Percentiles rank a stretch among this genome's conserved stretches.
These are phyloP conservation scores for Drosophila tropicalis DNA, from an alignment of 1,140 invertebrate species.

Conservation along the genomic window DNA sequence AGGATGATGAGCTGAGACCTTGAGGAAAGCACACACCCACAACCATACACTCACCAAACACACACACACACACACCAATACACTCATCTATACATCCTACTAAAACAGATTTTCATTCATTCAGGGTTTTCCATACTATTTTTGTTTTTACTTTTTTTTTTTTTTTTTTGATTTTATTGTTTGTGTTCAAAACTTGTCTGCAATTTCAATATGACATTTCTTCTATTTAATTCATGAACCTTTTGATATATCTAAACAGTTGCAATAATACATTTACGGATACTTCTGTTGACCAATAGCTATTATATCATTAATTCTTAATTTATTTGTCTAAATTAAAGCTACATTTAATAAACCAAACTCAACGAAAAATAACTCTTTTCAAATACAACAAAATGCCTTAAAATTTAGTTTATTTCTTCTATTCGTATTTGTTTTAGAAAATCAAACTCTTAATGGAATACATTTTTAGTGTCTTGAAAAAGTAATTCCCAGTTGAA, in stretches of 20 bases:
- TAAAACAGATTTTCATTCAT: conserved; percentile 43
- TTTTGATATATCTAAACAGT: conserved; percentile 28
- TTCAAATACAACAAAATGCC: no score
- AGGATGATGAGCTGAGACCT: conserved; percentile 7
- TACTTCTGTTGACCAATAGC: conserved; percentile 71
- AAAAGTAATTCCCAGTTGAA: neutral
- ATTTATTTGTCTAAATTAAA: conserved; percentile 81
- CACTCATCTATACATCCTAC: conserved; percentile 24
- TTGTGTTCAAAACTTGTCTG: conserved; percentile 51
- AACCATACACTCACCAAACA: conserved; percentile 31
- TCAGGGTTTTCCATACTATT: conserved; percentile 20
- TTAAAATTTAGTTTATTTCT: no score
- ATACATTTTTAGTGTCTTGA: neutral
- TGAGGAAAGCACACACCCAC: conserved; percentile 26
- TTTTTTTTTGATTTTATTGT: conserved; percentile 29
- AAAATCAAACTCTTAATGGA: no score
- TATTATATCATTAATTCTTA: conserved; percentile 80
- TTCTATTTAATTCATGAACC: conserved; percentile 25
- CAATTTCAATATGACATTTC: conserved; percentile 45
- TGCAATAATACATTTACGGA: conserved; percentile 56
- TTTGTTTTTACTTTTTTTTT: conserved; percentile 24
- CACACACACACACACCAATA: conserved; percentile 23
- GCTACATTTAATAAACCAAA: conserved; percentile 72
- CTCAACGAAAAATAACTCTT: conserved; percentile 44
- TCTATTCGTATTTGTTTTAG: no score